These are phyloP conservation scores for Acanthacorydalis orientalis DNA, from an alignment of 2,888 invertebrate species.

Conservation along the genomic window DNA sequence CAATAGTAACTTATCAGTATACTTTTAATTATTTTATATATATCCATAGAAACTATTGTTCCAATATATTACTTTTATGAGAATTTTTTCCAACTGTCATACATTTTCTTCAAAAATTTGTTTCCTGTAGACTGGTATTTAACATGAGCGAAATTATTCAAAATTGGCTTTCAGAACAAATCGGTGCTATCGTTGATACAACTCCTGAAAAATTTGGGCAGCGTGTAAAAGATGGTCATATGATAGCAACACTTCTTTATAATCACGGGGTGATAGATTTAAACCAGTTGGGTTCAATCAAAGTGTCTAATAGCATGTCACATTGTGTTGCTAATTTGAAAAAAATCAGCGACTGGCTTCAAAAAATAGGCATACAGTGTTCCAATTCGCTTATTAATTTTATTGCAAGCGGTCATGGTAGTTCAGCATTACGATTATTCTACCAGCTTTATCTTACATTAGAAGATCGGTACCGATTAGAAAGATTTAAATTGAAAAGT, in stretches of 20 bases:
- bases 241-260: slow-evolving; percentile 35
- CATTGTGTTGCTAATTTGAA: slow-evolving; percentile 29
- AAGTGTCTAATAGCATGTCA: slow-evolving; percentile 16
- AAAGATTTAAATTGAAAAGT: slow-evolving; percentile 28
- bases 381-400: slow-evolving; percentile 28
- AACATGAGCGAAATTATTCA: slow-evolving; percentile 40
- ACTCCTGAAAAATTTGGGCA: slow-evolving; percentile 34
- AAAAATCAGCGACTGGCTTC: slow-evolving; percentile 34
- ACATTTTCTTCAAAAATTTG: too few relatives aligned
- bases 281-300: slow-evolving; percentile 29
- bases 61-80: too few relatives aligned
- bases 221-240: slow-evolving; percentile 37
- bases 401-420: slow-evolving; percentile 32
- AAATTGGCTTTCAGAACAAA: slow-evolving; percentile 38
- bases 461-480: slow-evolving; percentile 38
- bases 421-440: slow-evolving; percentile 35
- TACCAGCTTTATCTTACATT: slow-evolving; percentile 42
- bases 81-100: too few relatives aligned
- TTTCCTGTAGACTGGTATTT: background rate
- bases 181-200: slow-evolving; percentile 36
- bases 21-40: too few relatives aligned
- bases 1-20: too few relatives aligned
- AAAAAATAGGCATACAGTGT: slow-evolving; percentile 29
- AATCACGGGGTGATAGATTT: slow-evolving; percentile 40
- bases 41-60: too few relatives aligned